Percentiles rank a stretch among this genome's conserved stretches.
Evolutionary conservation across 2,797 vertebrate species (phyloP).

Genomic region (Oryzias sinensis): DNA sequence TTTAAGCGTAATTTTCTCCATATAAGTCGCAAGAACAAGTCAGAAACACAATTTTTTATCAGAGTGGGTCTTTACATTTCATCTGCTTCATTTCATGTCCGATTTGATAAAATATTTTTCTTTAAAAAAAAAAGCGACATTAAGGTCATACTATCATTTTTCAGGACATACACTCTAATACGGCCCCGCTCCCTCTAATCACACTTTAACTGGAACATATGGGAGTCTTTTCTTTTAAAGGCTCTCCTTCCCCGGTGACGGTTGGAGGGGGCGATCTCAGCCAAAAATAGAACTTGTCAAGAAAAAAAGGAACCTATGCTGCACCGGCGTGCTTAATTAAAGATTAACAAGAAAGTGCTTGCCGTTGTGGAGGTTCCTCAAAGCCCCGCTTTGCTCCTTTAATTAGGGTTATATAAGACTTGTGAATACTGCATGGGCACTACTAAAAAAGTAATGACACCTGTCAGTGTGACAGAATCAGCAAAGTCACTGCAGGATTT

Average conservation of each 20-base stretch:
- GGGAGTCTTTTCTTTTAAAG: constrained; percentile 51
- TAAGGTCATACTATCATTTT: no score
- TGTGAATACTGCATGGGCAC: constrained; percentile 73
- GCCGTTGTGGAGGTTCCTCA: constrained; percentile 59
- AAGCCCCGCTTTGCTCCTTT: constrained; percentile 66
- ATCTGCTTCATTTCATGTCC: no score
- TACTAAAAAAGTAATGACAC: constrained; percentile 70
- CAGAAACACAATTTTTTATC: no score
- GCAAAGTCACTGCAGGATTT: constrained; percentile 33
- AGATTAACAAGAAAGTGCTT: constrained; percentile 74
- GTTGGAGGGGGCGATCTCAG: constrained; percentile 54
- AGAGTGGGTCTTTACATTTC: no score
- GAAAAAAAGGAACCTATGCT: constrained; percentile 69
- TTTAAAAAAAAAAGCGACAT: no score
- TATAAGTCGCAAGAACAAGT: no score
- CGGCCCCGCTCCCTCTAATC: constrained; percentile 34
- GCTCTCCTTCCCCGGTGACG: constrained; percentile 47
- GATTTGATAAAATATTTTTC: no score
- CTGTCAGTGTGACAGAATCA: constrained; percentile 53
- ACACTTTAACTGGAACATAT: constrained; percentile 39
- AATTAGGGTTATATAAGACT: constrained; percentile 75
- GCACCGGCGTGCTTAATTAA: constrained; percentile 78
- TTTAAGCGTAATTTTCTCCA: no score
- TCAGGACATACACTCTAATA: constrained; percentile 16
- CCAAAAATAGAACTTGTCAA: constrained; percentile 69